Conservation (phyloP, 1,140 invertebrate genomes). For the Drosophila grimshawi region DNA sequence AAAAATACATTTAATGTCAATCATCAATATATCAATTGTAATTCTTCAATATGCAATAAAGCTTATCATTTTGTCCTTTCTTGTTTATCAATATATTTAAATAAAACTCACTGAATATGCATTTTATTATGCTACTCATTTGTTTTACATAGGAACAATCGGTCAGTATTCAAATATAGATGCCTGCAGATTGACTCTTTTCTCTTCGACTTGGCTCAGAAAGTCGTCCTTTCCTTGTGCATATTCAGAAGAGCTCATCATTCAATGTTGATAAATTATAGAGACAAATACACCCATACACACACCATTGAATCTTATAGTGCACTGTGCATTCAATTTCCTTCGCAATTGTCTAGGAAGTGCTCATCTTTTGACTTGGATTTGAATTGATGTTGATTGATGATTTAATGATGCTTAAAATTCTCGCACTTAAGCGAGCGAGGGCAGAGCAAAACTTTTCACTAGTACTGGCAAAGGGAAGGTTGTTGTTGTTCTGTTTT, state of each 20-base stretch:
- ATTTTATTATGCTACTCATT: no score
- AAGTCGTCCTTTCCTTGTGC: background rate
- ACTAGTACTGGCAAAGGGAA: background rate
- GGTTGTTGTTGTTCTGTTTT: background rate
- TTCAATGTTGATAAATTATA: constrained; percentile 45
- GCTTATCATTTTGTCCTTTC: no score
- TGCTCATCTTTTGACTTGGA: constrained; percentile 52
- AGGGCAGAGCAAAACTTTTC: background rate
- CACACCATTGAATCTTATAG: background rate
- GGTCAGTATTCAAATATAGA: background rate
- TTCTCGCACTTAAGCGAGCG: constrained; percentile 1
- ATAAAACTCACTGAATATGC: no score
- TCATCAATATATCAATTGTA: no score
- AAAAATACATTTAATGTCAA: no score
- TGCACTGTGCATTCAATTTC: constrained; percentile 36
- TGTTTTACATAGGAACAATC: no score
- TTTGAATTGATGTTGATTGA: constrained; percentile 58
- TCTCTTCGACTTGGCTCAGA: background rate
- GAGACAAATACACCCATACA: background rate
- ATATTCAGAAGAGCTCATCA: constrained; percentile 14
- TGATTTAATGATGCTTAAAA: constrained; percentile 32
- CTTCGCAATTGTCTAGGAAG: constrained; percentile 41
- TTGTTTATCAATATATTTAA: no score
- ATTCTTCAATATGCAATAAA: no score
- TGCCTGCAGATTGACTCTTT: background rate